phyloP scores from a whole-genome alignment of 92 coral and sea anemone species.

The Palythoa caribaeorum region DNA sequence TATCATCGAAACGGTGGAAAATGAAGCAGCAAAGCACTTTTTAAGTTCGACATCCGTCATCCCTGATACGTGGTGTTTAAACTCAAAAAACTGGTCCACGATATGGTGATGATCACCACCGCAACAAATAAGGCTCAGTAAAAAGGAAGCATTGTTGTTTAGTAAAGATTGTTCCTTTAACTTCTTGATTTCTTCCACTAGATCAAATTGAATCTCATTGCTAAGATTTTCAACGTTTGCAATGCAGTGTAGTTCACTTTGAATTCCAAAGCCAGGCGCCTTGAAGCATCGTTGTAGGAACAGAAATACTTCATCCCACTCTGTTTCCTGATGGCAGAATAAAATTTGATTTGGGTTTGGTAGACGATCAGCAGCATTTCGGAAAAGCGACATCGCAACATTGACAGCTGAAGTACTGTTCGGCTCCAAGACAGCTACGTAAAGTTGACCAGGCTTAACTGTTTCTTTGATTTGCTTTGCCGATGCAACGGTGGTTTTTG shows the following conservation, averaged over 20 bases:
- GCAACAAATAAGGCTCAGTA: conserved; percentile 86
- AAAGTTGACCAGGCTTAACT: conserved; percentile 85
- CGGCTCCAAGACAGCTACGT: conserved; percentile 87
- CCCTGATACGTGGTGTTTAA: conserved; percentile 83
- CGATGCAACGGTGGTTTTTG: conserved; percentile 1
- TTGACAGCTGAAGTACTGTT: conserved; percentile 80
- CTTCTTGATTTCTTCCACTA: conserved; percentile 76
- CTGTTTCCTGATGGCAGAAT: conserved; percentile 86
- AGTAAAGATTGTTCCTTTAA: conserved; percentile 29
- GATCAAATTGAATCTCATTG: conserved; percentile 87
- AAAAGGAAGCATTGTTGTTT: conserved; percentile 58
- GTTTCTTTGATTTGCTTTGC: conserved; percentile 58
- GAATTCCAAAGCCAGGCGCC: conserved; percentile 60
- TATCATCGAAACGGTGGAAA: conserved; percentile 80
- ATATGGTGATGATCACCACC: conserved; percentile 94
- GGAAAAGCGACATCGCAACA: conserved; percentile 84
- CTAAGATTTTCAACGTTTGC: conserved; percentile 93
- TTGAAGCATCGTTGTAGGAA: conserved; percentile 86
- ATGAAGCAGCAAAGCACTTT: conserved; percentile 48
- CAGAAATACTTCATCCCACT: conserved; percentile 91
- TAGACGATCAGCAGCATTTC: conserved; percentile 67
- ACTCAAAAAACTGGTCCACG: conserved; percentile 84
- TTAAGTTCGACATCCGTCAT: conserved; percentile 82
- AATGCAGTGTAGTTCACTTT: conserved; percentile 79
- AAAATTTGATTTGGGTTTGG: conserved; percentile 91